Evolutionary conservation across 1,140 invertebrate species (phyloP), one percentile per base, ranked within the genome.

Genomic region (Sitophilus oryzae): DNA sequence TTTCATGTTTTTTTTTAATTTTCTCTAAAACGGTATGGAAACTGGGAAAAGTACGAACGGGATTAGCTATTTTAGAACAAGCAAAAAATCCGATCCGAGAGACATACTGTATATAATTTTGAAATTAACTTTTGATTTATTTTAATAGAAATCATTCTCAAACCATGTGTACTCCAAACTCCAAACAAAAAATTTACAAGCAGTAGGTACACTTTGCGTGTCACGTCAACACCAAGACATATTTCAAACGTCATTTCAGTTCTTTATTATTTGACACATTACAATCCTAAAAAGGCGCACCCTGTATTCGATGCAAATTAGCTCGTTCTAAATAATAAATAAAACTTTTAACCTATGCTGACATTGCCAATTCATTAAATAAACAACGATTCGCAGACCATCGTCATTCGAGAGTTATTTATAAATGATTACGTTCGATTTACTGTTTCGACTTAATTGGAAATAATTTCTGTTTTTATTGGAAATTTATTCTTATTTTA

Each of bases 361-460:
- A 56, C 54, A 57, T 56, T 58, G 56, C 35, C 56, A 53, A 23
- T 47, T 47, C 20, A 41, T 58, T 58, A 44, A 48, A 58, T 40
- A 22, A 43, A 58, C 25, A 57, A 21, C 43, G 10, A 15, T n/a
- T 21, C 22, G 18, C 35, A 47, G 8, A 18, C 15, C 5, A 34
- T 34, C 11, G 34, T 34, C 20, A 20, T 35, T 18, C 18, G 16
- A 34, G 14, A 14, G 23, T 35, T 47, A 47, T 47, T 35, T 47
- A 47, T 47, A 47, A 47, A 35, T 18, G 22, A 47, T 44, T 47
- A 47, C 44, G 15, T 18, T 34, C 8, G 40, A n/a, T 42, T 38
- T 38, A n/a, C n/a, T n/a, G n/a, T n/a, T n/a, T n/a, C n/a, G n/a
- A n/a, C n/a, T n/a, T n/a, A n/a, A n/a, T n/a, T n/a, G n/a, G n/a